Evolutionary conservation across 2,797 vertebrate genomes (phyloP).

Genomic region (Coilia nasus): DNA sequence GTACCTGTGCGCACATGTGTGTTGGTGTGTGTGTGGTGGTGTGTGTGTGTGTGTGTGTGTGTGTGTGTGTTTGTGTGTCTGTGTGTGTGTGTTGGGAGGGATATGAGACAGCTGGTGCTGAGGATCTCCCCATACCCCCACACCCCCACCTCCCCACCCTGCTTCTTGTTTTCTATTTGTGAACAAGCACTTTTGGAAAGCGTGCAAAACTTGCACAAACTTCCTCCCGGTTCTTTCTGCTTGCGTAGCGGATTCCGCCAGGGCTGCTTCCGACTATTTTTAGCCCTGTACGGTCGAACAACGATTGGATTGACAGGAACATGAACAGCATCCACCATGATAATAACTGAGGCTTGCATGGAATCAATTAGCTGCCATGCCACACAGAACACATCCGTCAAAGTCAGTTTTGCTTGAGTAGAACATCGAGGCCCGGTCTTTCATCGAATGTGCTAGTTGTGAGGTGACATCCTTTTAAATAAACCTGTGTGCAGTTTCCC

Average conservation of each 20-base stretch:
- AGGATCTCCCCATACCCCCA: neutral
- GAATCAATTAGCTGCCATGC: neutral
- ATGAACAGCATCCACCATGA: neutral
- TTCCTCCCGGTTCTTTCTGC: neutral
- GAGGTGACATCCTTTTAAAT: neutral
- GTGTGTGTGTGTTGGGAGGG: neutral
- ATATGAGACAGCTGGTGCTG: neutral
- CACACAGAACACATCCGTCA: neutral
- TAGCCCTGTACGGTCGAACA: too few relatives aligned
- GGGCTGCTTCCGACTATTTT: neutral
- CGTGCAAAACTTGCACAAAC: neutral
- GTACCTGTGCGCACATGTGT: neutral
- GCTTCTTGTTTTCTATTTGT: neutral
- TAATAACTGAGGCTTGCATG: neutral
- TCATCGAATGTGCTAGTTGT: neutral
- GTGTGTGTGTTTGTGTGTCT: too few relatives aligned
- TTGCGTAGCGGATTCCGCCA: neutral
- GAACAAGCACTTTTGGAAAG: neutral
- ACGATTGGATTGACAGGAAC: neutral
- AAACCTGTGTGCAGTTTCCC: neutral
- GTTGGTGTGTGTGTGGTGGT: neutral
- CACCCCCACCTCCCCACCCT: too few relatives aligned
- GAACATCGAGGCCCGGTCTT: neutral
- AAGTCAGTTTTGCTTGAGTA: neutral
- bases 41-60: neutral